These are phyloP conservation scores for Neria commutata DNA, from an alignment of 2,888 invertebrate genomes.

Conservation along the genomic window DNA sequence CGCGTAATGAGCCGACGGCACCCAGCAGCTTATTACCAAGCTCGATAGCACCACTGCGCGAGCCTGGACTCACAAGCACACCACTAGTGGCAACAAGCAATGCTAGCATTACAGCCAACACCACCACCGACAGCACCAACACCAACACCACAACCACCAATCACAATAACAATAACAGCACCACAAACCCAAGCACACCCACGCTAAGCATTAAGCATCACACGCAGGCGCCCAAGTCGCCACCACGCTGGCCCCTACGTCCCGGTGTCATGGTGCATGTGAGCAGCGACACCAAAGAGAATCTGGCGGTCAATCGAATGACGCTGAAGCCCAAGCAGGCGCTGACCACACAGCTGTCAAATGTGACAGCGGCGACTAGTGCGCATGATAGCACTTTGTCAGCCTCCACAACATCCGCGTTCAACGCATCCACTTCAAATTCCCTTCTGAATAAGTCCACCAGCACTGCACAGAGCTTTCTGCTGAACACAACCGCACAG, in stretches of 20 bases:
- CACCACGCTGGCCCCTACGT: slow-evolving; percentile 79
- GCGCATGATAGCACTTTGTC: slow-evolving; percentile 33
- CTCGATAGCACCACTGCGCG: slow-evolving; percentile 30
- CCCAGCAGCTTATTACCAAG: slow-evolving; percentile 42
- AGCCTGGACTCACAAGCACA: slow-evolving; percentile 8
- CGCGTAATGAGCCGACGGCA: slow-evolving; percentile 21
- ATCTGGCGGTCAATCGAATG: slow-evolving; percentile 66
- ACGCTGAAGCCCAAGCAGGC: slow-evolving; percentile 42
- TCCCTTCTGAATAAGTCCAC: not conserved
- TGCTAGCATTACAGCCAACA: slow-evolving; percentile 22
- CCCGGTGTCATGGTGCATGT: slow-evolving; percentile 89
- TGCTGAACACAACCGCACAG: slow-evolving; percentile 22
- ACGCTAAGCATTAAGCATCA: slow-evolving; percentile 23
- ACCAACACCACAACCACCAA: slow-evolving; percentile 20
- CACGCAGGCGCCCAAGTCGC: slow-evolving; percentile 56
- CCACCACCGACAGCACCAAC: slow-evolving; percentile 14
- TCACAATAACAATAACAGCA: slow-evolving; percentile 21
- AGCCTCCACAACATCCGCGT: slow-evolving; percentile 21
- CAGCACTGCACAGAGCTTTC: slow-evolving; percentile 40
- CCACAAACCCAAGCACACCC: slow-evolving; percentile 38
- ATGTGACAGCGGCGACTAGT: slow-evolving; percentile 38
- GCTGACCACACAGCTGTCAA: slow-evolving; percentile 37
- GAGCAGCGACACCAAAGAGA: slow-evolving; percentile 75
- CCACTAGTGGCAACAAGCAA: slow-evolving; percentile 9
- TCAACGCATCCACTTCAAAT: slow-evolving; percentile 19